phyloP scores from a whole-genome alignment of 2,888 invertebrate species.

The Epinotia nisella region DNA sequence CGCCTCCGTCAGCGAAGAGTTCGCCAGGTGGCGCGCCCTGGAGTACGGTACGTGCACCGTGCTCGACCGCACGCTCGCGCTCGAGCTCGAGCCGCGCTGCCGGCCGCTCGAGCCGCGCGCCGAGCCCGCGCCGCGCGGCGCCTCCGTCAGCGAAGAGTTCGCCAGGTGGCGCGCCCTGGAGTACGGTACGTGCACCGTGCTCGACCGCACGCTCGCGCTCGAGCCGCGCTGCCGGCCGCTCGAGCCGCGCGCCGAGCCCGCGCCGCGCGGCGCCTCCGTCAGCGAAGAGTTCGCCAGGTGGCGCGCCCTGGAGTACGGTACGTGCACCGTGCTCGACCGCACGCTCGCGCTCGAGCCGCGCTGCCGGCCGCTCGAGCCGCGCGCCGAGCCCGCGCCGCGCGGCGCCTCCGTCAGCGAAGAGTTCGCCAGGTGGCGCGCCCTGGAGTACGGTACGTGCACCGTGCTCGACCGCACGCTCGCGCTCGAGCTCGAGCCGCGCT shows the following conservation, averaged over 20 bases:
- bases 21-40: conserved; percentile 29
- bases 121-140: conserved; percentile 52
- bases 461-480: conserved; percentile 64
- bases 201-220: conserved; percentile 59
- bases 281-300: conserved; percentile 38
- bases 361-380: conserved; percentile 51
- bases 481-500: conserved; percentile 55
- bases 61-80: conserved; percentile 60
- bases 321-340: conserved; percentile 61
- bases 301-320: conserved; percentile 32
- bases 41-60: conserved; percentile 53
- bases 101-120: conserved; percentile 54
- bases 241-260: conserved; percentile 58
- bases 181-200: conserved; percentile 54
- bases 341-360: conserved; percentile 57
- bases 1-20: conserved; percentile 31
- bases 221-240: conserved; percentile 52
- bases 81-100: conserved; percentile 54
- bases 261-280: conserved; percentile 42
- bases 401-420: conserved; percentile 34
- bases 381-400: conserved; percentile 54
- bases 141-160: conserved; percentile 35
- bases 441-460: conserved; percentile 46
- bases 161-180: conserved; percentile 26
- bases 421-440: conserved; percentile 28